phyloP scores from a whole-genome alignment of 2,113 vertebrate species.

The Camelus dromedarius region DNA sequence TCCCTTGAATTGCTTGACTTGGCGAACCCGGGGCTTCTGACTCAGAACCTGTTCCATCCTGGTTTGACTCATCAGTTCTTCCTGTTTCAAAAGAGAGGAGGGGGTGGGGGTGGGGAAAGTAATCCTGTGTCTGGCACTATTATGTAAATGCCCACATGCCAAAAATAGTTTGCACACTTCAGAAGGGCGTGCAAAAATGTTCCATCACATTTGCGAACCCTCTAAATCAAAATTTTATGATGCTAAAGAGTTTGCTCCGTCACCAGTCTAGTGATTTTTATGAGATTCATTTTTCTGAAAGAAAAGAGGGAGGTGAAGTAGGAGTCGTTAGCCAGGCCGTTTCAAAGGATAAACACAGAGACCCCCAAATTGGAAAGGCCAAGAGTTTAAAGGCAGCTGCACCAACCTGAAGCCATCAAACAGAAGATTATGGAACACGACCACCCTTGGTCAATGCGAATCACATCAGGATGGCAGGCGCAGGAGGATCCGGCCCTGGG shows the following conservation, averaged over 20 bases:
- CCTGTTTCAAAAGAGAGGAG: neutral
- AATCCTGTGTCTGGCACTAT: neutral
- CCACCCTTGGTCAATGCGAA: neutral
- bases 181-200: neutral
- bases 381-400: neutral
- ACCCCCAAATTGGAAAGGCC: neutral
- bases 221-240: slow-evolving; percentile 75
- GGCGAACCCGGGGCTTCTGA: neutral
- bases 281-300: slow-evolving; percentile 65
- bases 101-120: neutral
- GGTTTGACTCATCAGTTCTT: neutral
- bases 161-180: neutral
- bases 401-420: accelerated
- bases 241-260: slow-evolving; percentile 61
- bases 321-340: neutral
- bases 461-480: accelerated
- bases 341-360: slow-evolving; percentile 33
- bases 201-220: slow-evolving; percentile 58
- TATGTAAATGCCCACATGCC: neutral
- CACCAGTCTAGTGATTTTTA: slow-evolving; percentile 79
- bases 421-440: neutral
- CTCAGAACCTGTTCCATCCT: neutral
- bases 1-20: neutral
- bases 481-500: accelerated
- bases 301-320: slow-evolving; percentile 65